These are phyloP conservation scores for Ramphastos sulfuratus DNA, from an alignment of 2,113 vertebrate genomes.

Conservation along the genomic window DNA sequence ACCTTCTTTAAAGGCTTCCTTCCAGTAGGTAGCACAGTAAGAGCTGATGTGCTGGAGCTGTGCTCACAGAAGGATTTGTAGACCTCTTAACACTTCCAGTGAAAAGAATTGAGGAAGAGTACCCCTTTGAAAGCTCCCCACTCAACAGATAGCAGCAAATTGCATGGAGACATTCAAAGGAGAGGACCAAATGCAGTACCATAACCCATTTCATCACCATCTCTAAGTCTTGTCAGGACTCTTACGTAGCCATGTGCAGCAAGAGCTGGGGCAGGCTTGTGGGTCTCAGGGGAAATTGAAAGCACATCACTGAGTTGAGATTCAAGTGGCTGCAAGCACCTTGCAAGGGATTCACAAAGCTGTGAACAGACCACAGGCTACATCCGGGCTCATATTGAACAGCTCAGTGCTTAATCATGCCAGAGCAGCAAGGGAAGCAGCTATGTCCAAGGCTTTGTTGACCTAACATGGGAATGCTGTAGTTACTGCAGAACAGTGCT, in stretches of 20 bases:
- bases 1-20: not conserved
- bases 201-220: not conserved
- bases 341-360: not conserved
- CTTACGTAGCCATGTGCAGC: not conserved
- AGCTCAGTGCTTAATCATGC: not conserved
- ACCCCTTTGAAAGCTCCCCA: not conserved
- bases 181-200: not conserved
- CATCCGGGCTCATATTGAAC: not conserved
- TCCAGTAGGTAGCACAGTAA: not conserved
- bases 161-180: not conserved
- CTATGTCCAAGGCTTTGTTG: not conserved
- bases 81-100: not conserved
- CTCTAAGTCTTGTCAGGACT: not conserved
- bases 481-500: not conserved
- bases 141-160: not conserved
- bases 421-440: not conserved
- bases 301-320: accelerated
- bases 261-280: not conserved
- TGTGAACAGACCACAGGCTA: not conserved
- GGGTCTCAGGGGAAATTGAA: not conserved
- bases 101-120: not conserved
- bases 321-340: not conserved
- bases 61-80: not conserved
- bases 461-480: not conserved
- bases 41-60: not conserved